A percentile compares a stretch with the other conserved stretches of the same genome.
Conservation (phyloP, 1,140 invertebrate species). For the Phocides pigmalion region DNA sequence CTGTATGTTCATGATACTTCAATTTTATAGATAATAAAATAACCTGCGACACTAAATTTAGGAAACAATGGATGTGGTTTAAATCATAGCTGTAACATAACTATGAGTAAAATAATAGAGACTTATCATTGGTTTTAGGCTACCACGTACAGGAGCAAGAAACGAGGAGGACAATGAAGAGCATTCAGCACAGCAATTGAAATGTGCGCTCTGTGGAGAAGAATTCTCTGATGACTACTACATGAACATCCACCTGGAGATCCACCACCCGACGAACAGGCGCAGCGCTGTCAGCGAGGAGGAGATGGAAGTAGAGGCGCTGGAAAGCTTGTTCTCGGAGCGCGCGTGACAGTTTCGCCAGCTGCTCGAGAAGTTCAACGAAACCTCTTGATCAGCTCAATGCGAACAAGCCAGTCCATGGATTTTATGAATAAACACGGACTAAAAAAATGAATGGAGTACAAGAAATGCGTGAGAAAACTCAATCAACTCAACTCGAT, state of each 20-base stretch:
- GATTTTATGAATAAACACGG: no score
- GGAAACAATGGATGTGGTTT: no score
- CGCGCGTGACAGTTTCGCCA: conserved; percentile 20
- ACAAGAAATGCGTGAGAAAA: neutral
- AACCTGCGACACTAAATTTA: no score
- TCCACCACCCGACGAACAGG: conserved; percentile 27
- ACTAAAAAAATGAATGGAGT: no score
- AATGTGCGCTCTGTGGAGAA: conserved; percentile 39
- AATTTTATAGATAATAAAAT: no score
- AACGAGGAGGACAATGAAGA: neutral
- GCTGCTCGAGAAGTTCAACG: conserved; percentile 15
- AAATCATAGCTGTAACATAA: neutral
- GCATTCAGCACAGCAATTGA: neutral
- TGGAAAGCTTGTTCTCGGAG: conserved; percentile 30
- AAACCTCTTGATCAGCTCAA: neutral
- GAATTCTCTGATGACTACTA: conserved; percentile 45
- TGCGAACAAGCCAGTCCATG: no score
- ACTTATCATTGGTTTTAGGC: neutral
- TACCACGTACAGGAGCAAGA: neutral
- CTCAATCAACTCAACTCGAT: no score
- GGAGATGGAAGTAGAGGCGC: conserved; percentile 27
- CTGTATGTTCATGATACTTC: no score
- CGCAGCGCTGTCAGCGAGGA: neutral
- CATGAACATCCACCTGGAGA: conserved; percentile 44
- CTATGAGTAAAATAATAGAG: no score